phyloP scores from a whole-genome alignment of 2,113 vertebrate genomes.

The Channa maculata region DNA sequence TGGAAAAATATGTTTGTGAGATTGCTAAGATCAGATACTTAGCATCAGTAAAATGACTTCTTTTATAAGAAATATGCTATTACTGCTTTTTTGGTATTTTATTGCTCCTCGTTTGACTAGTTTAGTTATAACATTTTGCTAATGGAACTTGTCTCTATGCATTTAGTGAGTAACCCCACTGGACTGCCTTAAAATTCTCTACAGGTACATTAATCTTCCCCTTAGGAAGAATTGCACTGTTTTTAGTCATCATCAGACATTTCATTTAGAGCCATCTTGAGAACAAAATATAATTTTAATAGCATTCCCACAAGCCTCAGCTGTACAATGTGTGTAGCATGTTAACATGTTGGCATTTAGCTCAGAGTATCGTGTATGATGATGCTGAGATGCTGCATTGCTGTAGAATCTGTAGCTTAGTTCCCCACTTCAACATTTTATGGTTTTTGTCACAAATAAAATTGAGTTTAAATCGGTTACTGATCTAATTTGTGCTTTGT shows the following conservation, averaged over 20 bases:
- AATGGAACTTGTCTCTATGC: not conserved
- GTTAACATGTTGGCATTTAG: no score
- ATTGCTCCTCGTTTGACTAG: not conserved
- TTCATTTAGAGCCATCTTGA: no score
- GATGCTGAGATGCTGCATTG: not conserved
- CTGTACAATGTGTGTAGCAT: no score
- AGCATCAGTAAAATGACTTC: constrained; percentile 11
- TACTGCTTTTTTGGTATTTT: not conserved
- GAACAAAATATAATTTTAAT: no score
- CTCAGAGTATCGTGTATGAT: no score
- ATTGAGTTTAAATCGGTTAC: constrained; percentile 19
- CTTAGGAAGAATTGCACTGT: no score
- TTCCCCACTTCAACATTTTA: not conserved
- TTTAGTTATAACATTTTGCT: not conserved
- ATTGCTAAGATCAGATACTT: constrained; percentile 7
- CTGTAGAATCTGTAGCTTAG: not conserved
- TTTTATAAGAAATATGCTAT: not conserved
- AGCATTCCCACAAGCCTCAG: no score
- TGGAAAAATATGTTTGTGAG: constrained; percentile 22
- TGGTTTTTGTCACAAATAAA: constrained; percentile 34
- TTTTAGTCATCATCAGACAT: no score
- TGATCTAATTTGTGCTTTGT: constrained; percentile 23
- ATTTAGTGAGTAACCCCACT: not conserved
- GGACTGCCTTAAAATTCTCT: no score
- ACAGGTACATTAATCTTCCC: no score